phyloP scores from a whole-genome alignment of 2,797 vertebrate genomes.

The Pipistrellus pygmaeus region DNA sequence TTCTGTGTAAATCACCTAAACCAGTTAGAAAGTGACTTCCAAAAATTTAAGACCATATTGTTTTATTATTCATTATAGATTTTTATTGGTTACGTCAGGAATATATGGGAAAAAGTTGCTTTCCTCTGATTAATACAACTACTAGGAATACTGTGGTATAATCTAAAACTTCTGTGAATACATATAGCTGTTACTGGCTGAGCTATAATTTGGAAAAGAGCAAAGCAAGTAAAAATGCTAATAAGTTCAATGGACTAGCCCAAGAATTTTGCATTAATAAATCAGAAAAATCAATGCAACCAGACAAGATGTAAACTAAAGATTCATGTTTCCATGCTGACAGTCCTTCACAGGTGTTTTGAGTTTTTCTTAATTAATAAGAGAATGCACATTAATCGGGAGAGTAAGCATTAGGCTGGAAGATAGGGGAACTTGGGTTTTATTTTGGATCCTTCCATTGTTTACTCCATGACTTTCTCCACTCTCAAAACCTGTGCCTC shows the following conservation, averaged over 20 bases:
- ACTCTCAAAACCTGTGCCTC: neutral
- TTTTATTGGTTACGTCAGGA: conserved; percentile 68
- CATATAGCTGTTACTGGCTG: conserved; percentile 62
- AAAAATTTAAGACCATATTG: neutral
- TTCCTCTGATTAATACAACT: conserved; percentile 74
- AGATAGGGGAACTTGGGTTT: neutral
- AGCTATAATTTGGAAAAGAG: conserved; percentile 75
- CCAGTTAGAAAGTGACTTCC: neutral
- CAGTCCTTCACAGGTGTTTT: neutral
- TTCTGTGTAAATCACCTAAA: neutral
- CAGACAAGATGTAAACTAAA: neutral
- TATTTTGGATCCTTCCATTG: neutral
- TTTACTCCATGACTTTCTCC: neutral
- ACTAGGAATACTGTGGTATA: conserved; percentile 59
- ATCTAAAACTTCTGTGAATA: conserved; percentile 47
- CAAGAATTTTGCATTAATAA: conserved; percentile 55
- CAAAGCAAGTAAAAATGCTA: conserved; percentile 51
- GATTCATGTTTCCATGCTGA: neutral
- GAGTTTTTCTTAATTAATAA: conserved; percentile 37
- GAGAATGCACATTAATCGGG: neutral
- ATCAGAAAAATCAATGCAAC: conserved; percentile 33
- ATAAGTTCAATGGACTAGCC: neutral
- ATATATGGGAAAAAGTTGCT: conserved; percentile 52
- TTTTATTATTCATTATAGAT: conserved; percentile 26
- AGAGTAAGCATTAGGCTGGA: neutral